A percentile compares a stretch with the other conserved stretches of the same genome.
Conservation (phyloP, 2,113 vertebrate species). For the Nicator chloris region DNA sequence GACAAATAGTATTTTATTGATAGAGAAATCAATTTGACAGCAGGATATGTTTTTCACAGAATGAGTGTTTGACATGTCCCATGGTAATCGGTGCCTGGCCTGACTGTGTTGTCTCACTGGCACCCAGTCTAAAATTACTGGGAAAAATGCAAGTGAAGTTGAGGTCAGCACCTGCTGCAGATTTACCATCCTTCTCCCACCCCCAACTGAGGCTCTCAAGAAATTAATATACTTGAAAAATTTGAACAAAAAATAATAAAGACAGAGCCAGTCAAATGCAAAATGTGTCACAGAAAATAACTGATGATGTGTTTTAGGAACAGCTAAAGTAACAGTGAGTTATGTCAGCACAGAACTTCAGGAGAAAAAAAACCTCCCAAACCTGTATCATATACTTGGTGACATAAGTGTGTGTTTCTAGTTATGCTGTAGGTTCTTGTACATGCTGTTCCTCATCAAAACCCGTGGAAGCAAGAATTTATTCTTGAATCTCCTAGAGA, state of each 20-base stretch:
- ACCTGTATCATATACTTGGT: neutral
- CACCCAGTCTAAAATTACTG: neutral
- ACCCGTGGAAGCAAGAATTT: neutral
- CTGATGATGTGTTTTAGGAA: neutral
- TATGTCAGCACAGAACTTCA: neutral
- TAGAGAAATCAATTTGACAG: neutral
- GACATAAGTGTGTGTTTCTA: neutral
- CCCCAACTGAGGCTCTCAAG: neutral
- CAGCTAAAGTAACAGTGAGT: neutral
- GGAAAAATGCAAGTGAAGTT: neutral
- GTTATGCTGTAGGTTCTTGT: rapidly evolving
- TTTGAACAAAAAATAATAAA: neutral
- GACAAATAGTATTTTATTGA: neutral
- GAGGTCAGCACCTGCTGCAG: neutral
- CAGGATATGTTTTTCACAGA: neutral
- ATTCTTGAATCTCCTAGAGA: neutral
- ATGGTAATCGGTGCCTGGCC: rapidly evolving
- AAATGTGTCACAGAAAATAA: neutral
- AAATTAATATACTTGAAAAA: neutral
- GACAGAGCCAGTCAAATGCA: neutral
- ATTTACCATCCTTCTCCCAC: neutral
- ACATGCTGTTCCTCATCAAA: neutral
- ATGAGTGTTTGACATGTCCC: neutral
- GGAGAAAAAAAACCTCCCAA: neutral
- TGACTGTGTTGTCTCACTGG: neutral